phyloP scores from a whole-genome alignment of 2,113 vertebrate species.

The Arvicanthis niloticus region DNA sequence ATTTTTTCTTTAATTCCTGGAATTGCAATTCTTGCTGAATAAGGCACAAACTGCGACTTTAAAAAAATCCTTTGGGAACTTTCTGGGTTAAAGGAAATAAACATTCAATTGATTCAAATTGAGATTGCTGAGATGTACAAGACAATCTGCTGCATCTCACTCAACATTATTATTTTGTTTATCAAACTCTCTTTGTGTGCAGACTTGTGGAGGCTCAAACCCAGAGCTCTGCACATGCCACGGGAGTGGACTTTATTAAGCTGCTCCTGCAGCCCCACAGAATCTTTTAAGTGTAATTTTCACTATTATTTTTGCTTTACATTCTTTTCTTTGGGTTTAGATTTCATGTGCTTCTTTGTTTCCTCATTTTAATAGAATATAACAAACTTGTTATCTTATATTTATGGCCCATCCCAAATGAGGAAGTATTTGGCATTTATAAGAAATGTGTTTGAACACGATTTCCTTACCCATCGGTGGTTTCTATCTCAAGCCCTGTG shows the following conservation, averaged over 20 bases:
- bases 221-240: background rate
- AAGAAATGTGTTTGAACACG: conserved; percentile 77
- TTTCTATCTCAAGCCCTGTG: conserved; percentile 49
- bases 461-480: conserved; percentile 60
- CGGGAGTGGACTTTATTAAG: background rate
- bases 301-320: background rate
- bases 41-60: background rate
- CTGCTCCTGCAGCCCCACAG: background rate
- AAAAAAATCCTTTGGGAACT: conserved; percentile 41
- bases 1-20: conserved; percentile 1
- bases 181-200: background rate
- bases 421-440: conserved; percentile 72
- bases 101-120: conserved; percentile 3
- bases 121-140: background rate
- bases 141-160: background rate
- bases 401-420: conserved; percentile 75
- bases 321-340: conserved; percentile 31
- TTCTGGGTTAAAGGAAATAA: conserved; percentile 39
- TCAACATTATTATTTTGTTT: background rate
- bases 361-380: conserved; percentile 69
- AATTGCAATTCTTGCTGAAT: conserved; percentile 33
- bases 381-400: conserved; percentile 71
- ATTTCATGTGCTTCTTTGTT: conserved; percentile 60
- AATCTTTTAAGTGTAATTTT: conserved; percentile 13
- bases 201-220: background rate